These are phyloP conservation scores for Polypedilum vanderplanki DNA, from an alignment of 1,140 invertebrate species.

Conservation along the genomic window DNA sequence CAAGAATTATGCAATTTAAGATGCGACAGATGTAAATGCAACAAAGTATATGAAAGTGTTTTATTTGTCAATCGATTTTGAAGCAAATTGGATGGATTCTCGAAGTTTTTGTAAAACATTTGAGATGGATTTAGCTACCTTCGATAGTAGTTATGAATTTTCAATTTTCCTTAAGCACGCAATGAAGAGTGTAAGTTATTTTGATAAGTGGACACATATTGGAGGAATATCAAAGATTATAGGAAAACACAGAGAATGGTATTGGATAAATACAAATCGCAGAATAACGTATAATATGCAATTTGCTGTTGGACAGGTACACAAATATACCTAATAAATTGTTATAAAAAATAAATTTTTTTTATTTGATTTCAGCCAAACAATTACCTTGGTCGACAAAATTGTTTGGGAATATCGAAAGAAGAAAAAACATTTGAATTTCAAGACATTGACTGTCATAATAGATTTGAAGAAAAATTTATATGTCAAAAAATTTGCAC, in stretches of 20 bases:
- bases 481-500: constrained; percentile 3
- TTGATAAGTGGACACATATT: constrained; percentile 6
- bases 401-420: neutral
- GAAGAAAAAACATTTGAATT: neutral
- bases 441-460: constrained; percentile 17
- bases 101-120: constrained; percentile 3
- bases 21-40: neutral
- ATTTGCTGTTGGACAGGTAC: constrained; percentile 6
- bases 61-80: constrained; percentile 11
- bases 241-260: neutral
- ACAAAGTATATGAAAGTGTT: neutral
- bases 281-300: neutral
- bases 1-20: constrained; percentile 23
- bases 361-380: neutral
- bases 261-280: neutral
- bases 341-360: no score
- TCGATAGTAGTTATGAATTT: neutral
- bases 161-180: neutral
- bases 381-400: neutral
- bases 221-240: neutral
- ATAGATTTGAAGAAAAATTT: constrained; percentile 21
- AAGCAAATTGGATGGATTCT: neutral
- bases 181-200: neutral
- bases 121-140: neutral
- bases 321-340: no score